A percentile compares a stretch with the other conserved stretches of the same genome.
These are phyloP conservation scores for Drosophila hydei DNA, from an alignment of 1,140 invertebrate genomes.

Conservation along the genomic window DNA sequence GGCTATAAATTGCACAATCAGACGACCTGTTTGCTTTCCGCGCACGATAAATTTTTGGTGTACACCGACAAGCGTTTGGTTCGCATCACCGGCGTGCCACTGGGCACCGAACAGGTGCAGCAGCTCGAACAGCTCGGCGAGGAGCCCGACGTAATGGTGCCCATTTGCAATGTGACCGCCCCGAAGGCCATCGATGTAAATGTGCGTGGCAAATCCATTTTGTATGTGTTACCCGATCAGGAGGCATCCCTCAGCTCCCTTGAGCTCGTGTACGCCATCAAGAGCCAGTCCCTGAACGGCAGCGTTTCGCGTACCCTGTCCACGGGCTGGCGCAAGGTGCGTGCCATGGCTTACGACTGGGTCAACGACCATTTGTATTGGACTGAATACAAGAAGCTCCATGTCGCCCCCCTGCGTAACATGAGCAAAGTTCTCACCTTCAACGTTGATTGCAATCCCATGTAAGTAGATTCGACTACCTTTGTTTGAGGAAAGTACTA, in stretches of 20 bases:
- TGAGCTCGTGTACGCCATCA: slow-evolving; percentile 50
- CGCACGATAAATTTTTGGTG: slow-evolving; percentile 86
- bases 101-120: slow-evolving; percentile 74
- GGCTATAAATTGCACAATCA: slow-evolving; percentile 87
- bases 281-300: slow-evolving; percentile 63
- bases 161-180: slow-evolving; percentile 87
- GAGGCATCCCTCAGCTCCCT: neutral
- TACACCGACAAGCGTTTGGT: slow-evolving; percentile 87
- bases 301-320: slow-evolving; percentile 71
- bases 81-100: slow-evolving; percentile 87
- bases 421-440: slow-evolving; percentile 63
- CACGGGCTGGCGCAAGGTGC: slow-evolving; percentile 83
- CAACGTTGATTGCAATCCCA: slow-evolving; percentile 59
- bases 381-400: slow-evolving; percentile 85
- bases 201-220: slow-evolving; percentile 87
- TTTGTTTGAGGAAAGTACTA: neutral
- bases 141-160: slow-evolving; percentile 86
- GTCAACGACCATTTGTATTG: slow-evolving; percentile 92
- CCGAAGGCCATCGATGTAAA: slow-evolving; percentile 90
- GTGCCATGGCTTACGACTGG: slow-evolving; percentile 90
- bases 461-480: slow-evolving; percentile 38
- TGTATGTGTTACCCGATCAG: slow-evolving; percentile 84
- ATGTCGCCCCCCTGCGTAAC: slow-evolving; percentile 65
- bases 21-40: slow-evolving; percentile 85
- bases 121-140: slow-evolving; percentile 58